Evolutionary conservation across 2,113 vertebrate species (phyloP), one percentile per base, ranked within the genome.

Genomic region (Neolamprologus variostigma): DNA sequence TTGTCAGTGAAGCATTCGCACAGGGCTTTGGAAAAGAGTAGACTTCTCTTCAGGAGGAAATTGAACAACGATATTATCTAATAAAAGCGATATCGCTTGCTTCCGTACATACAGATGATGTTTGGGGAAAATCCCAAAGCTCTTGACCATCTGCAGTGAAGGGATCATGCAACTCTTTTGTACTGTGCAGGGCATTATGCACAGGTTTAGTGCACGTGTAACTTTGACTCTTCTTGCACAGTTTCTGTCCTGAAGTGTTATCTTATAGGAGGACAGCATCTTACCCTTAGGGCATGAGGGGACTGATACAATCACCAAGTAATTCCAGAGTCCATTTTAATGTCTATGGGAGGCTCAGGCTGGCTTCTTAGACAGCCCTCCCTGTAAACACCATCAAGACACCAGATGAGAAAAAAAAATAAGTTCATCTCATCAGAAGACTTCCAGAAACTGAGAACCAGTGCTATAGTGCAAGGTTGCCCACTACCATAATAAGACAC

Each of bases 1-100:
- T 40, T 82, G 59, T 82, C 42, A 55, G 81, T 82, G n/a, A 83
- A 82, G 45, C 31, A 35, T 57, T 81, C 73, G 68, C 31, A 5
- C 73, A 76, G 19, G 16, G 16, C 66, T 92, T 51, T 82, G 71
- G 71, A 63, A 54, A 57, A 31, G 11, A 55, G 86, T 9, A 37
- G 66, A 76, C 37, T 53, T 23, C 19, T 87, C 23, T 61, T 78
- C 40, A 54, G 31, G 55, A 88, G 90, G 90, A 91, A 88, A 93
- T 89, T 57, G 21, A 92, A 92, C 78, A 61, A 13, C 8, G 66
- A 92, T 94, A 82, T 51, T 8, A 90, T 92, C 86, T 87, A 50
- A 91, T 81, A 35, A 86, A 91, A 84, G 78, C 63, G 5, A 86
- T 19, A 28, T 47, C 40, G 47, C 33, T 33, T 54, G 28, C 47